These are phyloP conservation scores for Chloropsis cyanopogon DNA, from an alignment of 2,113 vertebrate species.

Conservation along the genomic window DNA sequence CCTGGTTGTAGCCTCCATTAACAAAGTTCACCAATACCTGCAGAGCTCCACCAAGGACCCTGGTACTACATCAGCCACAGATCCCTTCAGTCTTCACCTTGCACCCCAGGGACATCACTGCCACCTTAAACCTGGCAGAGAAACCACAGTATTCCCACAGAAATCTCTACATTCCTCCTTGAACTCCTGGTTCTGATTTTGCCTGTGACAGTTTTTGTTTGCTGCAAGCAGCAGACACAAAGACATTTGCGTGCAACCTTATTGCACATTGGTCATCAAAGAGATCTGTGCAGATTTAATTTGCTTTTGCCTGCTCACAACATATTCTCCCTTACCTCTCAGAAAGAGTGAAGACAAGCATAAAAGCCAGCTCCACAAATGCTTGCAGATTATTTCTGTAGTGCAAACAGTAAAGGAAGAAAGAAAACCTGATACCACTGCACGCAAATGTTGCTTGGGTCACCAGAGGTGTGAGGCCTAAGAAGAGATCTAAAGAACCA, in stretches of 20 bases:
- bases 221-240: neutral
- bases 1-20: neutral
- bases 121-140: neutral
- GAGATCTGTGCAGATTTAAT: conserved; percentile 6
- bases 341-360: conserved; percentile 16
- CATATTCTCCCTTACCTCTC: neutral
- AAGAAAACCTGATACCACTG: neutral
- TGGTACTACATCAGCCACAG: neutral
- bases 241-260: neutral
- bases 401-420: neutral
- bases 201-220: neutral
- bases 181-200: neutral
- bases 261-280: neutral
- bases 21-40: neutral
- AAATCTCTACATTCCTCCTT: neutral
- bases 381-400: neutral
- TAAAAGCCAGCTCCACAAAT: neutral
- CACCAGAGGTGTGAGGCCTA: neutral
- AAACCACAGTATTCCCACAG: neutral
- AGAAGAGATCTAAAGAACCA: neutral
- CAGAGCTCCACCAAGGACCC: neutral
- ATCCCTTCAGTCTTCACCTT: neutral
- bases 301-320: conserved; percentile 10
- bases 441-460: neutral
- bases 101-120: neutral